Conservation (phyloP, 2,113 vertebrate species). For the Octodon degus region DNA sequence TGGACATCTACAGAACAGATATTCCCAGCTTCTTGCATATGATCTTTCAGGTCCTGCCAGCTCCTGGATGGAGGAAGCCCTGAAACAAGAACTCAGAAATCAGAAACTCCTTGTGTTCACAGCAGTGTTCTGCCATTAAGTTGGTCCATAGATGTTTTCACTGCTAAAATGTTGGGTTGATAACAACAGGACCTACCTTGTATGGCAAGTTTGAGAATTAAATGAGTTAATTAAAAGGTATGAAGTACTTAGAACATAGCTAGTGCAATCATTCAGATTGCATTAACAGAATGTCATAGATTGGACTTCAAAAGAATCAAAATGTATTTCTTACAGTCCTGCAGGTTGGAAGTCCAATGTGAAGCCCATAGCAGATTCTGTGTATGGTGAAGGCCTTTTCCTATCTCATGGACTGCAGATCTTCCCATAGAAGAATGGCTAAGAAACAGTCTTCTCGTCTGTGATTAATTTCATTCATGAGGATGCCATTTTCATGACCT, state of each 20-base stretch:
- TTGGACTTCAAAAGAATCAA: neutral
- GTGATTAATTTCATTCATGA: neutral
- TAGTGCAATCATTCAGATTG: neutral
- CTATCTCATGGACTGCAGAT: neutral
- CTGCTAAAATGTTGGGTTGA: neutral
- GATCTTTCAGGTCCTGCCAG: too few relatives aligned
- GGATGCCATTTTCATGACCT: neutral
- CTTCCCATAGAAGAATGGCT: neutral
- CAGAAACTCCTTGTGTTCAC: neutral
- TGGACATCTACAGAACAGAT: too few relatives aligned
- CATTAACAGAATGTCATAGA: neutral
- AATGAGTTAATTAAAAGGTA: neutral
- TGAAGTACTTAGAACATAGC: neutral
- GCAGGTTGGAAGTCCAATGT: neutral
- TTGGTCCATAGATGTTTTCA: neutral
- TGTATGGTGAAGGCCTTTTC: neutral
- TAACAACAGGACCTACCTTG: neutral
- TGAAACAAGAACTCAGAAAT: conserved; percentile 94
- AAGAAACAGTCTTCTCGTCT: neutral
- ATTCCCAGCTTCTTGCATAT: neutral
- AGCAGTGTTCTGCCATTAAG: neutral
- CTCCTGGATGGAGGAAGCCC: conserved; percentile 72
- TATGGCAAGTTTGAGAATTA: neutral
- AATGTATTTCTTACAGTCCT: neutral
- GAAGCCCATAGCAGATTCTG: neutral